These are phyloP conservation scores for Lepidonotus clava DNA, from an alignment of 2,888 invertebrate species.

Conservation along the genomic window DNA sequence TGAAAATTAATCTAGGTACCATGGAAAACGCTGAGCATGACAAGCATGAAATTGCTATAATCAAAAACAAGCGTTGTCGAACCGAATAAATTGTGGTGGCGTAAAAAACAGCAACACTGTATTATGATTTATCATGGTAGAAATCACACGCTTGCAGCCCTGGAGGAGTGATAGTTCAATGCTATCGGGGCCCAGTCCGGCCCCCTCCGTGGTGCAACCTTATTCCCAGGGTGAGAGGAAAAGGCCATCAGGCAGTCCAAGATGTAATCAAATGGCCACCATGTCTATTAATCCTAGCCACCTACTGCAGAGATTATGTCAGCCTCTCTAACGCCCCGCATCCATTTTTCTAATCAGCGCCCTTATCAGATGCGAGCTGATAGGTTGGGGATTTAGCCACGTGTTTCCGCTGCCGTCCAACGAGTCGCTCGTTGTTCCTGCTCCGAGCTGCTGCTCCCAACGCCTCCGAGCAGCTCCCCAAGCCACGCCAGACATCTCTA, in stretches of 20 bases:
- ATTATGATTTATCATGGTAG: constrained; percentile 32
- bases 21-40: constrained; percentile 50
- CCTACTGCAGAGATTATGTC: constrained; percentile 52
- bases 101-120: constrained; percentile 37
- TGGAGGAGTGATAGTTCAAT: constrained; percentile 44
- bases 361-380: constrained; percentile 45
- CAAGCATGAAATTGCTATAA: constrained; percentile 52
- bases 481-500: constrained; percentile 20
- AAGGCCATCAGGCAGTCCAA: constrained; percentile 7
- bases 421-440: not conserved
- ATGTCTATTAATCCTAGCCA: constrained; percentile 51
- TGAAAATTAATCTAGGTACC: constrained; percentile 45
- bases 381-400: constrained; percentile 43
- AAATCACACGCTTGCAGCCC: not conserved
- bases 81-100: constrained; percentile 40
- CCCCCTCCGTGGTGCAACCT: not conserved
- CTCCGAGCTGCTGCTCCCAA: not conserved
- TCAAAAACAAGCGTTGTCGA: constrained; percentile 44
- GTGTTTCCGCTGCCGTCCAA: not conserved
- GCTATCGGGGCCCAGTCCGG: constrained; percentile 2
- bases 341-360: constrained; percentile 50
- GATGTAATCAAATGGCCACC: constrained; percentile 51
- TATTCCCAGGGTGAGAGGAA: not conserved
- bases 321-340: constrained; percentile 48
- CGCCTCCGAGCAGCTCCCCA: not conserved